Evolutionary conservation across 2,797 vertebrate genomes (phyloP), one percentile per base, ranked within the genome.

Genomic region (Sebastes reedi): DNA sequence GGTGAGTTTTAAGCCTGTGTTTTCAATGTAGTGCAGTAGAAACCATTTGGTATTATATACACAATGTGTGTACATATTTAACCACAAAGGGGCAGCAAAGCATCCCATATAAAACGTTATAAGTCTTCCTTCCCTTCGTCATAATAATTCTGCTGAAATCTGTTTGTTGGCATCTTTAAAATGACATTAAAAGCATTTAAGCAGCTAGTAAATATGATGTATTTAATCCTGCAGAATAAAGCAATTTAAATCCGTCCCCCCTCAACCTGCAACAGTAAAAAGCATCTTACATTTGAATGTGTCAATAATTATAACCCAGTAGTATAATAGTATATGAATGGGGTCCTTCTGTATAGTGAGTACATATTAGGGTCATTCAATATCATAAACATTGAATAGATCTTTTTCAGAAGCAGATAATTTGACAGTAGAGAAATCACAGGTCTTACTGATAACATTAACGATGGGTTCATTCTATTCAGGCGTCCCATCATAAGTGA

Each of bases 11-110:
- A 52, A 8, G 16, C 8, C 50, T 52, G 18, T 50, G 50, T 20
- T 52, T 52, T 52, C 50, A 52, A 52, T 65, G 6, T 50, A 54
- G 18, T 58, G 6, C 11, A 65, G 32, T 24, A 34, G 10, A 52
- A 60, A 5, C n/a, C 10, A 12, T 16, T 69, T 14, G 3, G 7
- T n/a, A 36, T 50, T 29, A n/a, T 27, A 13, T 6, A 12, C 50
- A 52, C 18, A 5, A 3, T 6, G 13, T 50, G 18, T 67, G 62
- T 8, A 46, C 20, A 34, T 16, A 30, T 75, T 72, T 81, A 9
- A 81, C 90, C 93, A 91, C 90, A 65, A 3, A 67, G 87, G 58
- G 89, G 90, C 89, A 93, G 91, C 90, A 93, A 79, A 86, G 55
- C 39, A 72, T 61, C 30, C 34, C 10, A 56, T 60, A 75, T 54